Base-by-base conservation (phyloP, 2,797 vertebrate genomes). In the Chelidonichthys spinosus region DNA sequence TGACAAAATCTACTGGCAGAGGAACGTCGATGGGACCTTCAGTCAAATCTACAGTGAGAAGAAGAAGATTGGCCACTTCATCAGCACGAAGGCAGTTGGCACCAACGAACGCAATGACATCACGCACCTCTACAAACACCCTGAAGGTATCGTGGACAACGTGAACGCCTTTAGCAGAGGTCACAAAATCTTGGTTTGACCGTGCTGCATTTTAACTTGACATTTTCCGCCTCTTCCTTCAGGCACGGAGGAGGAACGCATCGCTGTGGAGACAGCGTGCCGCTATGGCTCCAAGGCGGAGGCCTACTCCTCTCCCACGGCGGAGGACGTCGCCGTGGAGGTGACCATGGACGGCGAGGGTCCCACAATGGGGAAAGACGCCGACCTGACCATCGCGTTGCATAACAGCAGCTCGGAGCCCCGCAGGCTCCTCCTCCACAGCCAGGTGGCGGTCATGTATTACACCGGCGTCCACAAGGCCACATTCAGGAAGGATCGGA, bases 1-100 rank as follows among this genome's bases (percentile, higher is more conserved):
- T 58, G 97, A 98, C 85, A 98, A 97, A 82, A 96, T 98, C 2
- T 98, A 95, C 83, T 97, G 96, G 96, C 96, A 97, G 87, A 94
- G 90, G 40, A 95, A 95, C 32, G 4, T 50, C 0, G 93, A 96
- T 0, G 96, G 96, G 8, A 96, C 91, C 54, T 98, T 97, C 88
- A 84, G 76, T 55, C 92, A 96, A 11, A 94, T 98, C 60, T 92
- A 93, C 32, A 95, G 92, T 52, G 96, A 97, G 88, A 96, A 96
- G 69, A 95, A 96, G 1, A 85, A 82, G 1, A 95, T 98, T 0
- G 97, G 97, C 3, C 95, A 94, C 7, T 90, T 76, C 49, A 96
- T 98, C 71, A 94, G 97, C 90, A 98, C 97, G 37, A 96, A 97
- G 83, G 96, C 96, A 1, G 91, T 96, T 0, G 95, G 95, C 8